A percentile compares a stretch with the other conserved stretches of the same genome.
Conservation (phyloP, 2,797 vertebrate species). For the Amniataba percoides region DNA sequence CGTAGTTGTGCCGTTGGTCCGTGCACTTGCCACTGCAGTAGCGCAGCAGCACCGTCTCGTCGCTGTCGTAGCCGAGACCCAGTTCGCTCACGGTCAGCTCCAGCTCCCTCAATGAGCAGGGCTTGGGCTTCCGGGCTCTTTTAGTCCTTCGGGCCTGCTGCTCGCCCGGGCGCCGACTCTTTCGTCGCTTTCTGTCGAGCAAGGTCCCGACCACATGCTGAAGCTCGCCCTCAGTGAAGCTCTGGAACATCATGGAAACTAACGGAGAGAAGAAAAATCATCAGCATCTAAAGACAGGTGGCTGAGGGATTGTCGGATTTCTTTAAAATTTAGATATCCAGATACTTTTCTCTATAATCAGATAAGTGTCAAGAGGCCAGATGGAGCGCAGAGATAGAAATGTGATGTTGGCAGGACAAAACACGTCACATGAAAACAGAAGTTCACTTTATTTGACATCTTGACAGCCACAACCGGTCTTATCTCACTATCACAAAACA, state of each 20-base stretch:
- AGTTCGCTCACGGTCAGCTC: constrained; percentile 94
- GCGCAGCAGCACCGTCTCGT: constrained; percentile 92
- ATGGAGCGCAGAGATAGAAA: constrained; percentile 1
- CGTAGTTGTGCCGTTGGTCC: constrained; percentile 89
- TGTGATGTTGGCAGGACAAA: background rate
- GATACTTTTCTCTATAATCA: background rate
- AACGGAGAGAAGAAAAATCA: constrained; percentile 48
- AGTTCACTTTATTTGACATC: constrained; percentile 2
- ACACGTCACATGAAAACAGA: background rate
- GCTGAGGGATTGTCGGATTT: background rate
- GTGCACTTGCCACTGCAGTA: constrained; percentile 96
- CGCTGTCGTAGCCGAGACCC: constrained; percentile 93
- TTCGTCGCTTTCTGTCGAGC: constrained; percentile 85
- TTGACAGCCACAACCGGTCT: background rate
- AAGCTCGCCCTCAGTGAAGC: constrained; percentile 94
- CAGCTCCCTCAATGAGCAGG: constrained; percentile 90
- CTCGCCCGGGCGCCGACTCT: constrained; percentile 69
- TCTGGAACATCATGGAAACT: constrained; percentile 91
- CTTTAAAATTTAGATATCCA: background rate
- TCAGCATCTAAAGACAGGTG: background rate
- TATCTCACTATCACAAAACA: constrained; percentile 5
- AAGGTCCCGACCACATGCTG: constrained; percentile 89
- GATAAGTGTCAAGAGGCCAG: background rate
- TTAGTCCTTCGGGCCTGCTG: constrained; percentile 87
- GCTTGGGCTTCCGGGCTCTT: constrained; percentile 87